Evolutionary conservation across 2,797 vertebrate species (phyloP), one percentile per base, ranked within the genome.

Genomic region (Aselliscus stoliczkanus): DNA sequence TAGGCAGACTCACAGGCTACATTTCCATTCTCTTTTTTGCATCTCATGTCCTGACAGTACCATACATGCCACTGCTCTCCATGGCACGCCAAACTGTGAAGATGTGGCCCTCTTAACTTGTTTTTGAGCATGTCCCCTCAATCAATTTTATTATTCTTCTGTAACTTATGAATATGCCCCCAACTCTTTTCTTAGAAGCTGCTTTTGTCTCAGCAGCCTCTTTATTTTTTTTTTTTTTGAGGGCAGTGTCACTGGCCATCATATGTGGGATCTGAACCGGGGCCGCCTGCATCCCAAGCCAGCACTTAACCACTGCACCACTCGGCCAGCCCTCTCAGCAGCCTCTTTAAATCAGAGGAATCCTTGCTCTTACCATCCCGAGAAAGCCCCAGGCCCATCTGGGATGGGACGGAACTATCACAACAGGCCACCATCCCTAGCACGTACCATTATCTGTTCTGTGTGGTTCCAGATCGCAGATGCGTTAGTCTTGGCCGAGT

Each of bases 381-480:
- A 90, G 81, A 34, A 76, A 56, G 82, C 47, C 17, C 37, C 25
- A 50, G 76, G 34, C 73, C 20, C 4, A 13, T 69, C 5, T 14
- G 50, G 37, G 18, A 21, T 6, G 25, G 67, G 13, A 11, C 65
- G 23, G 70, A 20, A 39, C 31, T 4, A 8, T 80, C 77, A 2
- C 15, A 2, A 1, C 34, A 25, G 37, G 47, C 76, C 62, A 20
- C 65, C 18, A 34, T 70, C 37, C 65, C 56, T 21, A 7, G 67
- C 90, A 39, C 39, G 52, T 86, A 93, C 60, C 82, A 2, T 60
- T 88, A 2, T 97, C 97, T 98, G 97, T 98, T 98, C 42, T 97
- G 98, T 98, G 97, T 98, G 98, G 98, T 79, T 98, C 90, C 95
- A 54, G 60, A 73, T 69, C 88, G 90, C 72, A 84, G 62, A 95